Percentiles rank a stretch among this genome's conserved stretches.
Conservation (phyloP, 30 jellyfish, hydroid and myxozoan genomes). For the Phacellophora camtschatica region DNA sequence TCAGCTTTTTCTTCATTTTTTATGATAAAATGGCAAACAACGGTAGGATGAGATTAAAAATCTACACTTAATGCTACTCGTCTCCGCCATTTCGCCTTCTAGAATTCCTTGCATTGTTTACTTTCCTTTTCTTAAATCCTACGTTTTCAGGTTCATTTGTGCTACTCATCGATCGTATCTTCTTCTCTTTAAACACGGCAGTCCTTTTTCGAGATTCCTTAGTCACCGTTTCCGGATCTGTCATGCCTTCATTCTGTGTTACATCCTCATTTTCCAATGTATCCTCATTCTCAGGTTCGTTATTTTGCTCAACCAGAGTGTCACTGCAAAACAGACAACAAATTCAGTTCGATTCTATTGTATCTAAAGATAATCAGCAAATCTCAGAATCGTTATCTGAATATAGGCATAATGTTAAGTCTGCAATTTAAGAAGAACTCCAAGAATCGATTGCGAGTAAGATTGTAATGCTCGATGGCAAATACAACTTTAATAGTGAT, state of each 20-base stretch:
- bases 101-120: slow-evolving; percentile 41
- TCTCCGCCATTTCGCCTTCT: slow-evolving; percentile 78
- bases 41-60: no score
- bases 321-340: neutral
- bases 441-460: no score
- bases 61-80: neutral
- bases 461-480: no score
- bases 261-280: neutral
- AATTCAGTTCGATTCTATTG: no score
- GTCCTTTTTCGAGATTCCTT: slow-evolving; percentile 45
- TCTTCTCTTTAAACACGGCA: slow-evolving; percentile 71
- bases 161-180: slow-evolving; percentile 13
- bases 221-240: slow-evolving; percentile 32
- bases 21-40: no score
- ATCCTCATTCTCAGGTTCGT: neutral
- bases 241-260: neutral
- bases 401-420: no score
- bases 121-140: slow-evolving; percentile 75
- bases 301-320: neutral
- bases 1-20: no score
- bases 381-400: no score
- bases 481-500: no score
- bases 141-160: slow-evolving; percentile 46
- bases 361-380: no score
- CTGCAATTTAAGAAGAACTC: no score